Evolutionary conservation across 2,888 invertebrate genomes (phyloP), one percentile per base, ranked within the genome.

Genomic region (Eupithecia vulgata): DNA sequence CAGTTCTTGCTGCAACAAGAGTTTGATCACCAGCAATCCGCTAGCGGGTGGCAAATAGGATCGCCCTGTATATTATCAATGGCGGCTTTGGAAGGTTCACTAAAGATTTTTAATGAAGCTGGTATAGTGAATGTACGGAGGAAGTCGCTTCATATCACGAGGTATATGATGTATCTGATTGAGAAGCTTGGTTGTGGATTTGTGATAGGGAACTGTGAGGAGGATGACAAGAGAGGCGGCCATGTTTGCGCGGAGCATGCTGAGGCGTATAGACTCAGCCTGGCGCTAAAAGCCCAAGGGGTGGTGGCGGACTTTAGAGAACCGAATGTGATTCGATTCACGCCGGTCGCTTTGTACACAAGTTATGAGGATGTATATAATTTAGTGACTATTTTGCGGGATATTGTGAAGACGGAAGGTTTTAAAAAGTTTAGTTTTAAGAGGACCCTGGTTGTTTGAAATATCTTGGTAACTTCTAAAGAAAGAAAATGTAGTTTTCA

Each of bases 121-220:
- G 91, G 91, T 0, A 82, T 93, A 72, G 42, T 71, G 0, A 88
- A 88, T 21, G 87, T 93, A 40, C 84, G 93, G n/a, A 84, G 81
- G 40, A 93, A 93, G 79, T 93, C 93, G 1, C 80, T 93, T 35
- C 86, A 89, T 12, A 86, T 93, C n/a, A 93, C 93, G 0, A 86
- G 85, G 0, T 93, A 93, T 76, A 76, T 93, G 34, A 92, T 92
- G 87, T 91, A 83, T 79, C 80, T 93, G 3, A 83, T 91, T 5
- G 93, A 93, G 62, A 90, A 88, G 72, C 80, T 93, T 5, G 17
- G 64, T 5, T 85, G 87, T 52, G 91, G 91, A 0, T 93, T 93
- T 78, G 73, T 78, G 17, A 81, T 93, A 52, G 93, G 92, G 0
- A 92, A 90, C 72, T 78, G 82, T 4, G 84, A 82, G 67, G 90